Evolutionary conservation across 2,888 invertebrate genomes (phyloP).

Genomic region (Eulithis prunata): DNA sequence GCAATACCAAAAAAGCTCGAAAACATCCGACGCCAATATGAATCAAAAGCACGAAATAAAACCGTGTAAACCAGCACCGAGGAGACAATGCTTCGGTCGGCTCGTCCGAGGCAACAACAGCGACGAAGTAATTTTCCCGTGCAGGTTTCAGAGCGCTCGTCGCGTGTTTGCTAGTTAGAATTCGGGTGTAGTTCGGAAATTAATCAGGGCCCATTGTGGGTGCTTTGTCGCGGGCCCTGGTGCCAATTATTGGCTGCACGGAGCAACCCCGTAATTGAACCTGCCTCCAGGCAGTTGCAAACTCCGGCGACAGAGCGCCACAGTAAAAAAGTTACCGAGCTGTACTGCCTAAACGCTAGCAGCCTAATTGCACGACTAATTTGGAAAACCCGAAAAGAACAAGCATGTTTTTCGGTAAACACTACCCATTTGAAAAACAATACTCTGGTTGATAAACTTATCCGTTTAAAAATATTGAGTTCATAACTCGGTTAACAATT

Average conservation of each 20-base stretch:
- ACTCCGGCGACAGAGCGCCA: conserved; percentile 43
- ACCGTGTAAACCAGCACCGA: conserved; percentile 37
- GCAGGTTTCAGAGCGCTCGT: conserved; percentile 61
- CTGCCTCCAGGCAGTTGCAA: conserved; percentile 61
- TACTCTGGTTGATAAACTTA: conserved; percentile 20
- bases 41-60: conserved; percentile 40
- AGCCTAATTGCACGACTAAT: conserved; percentile 17
- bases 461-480: conserved; percentile 28
- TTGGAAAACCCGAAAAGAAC: conserved; percentile 1
- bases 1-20: conserved; percentile 28
- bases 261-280: conserved; percentile 75
- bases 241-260: conserved; percentile 79
- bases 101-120: conserved; percentile 57
- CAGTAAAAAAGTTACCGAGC: conserved; percentile 55
- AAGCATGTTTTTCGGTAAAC: conserved; percentile 8
- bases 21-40: conserved; percentile 41
- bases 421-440: conserved; percentile 12
- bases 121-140: conserved; percentile 68
- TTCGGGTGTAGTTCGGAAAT: conserved; percentile 83
- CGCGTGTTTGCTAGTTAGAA: conserved; percentile 81
- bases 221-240: conserved; percentile 79
- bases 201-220: conserved; percentile 82
- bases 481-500: conserved; percentile 67
- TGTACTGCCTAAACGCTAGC: conserved; percentile 29
- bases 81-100: conserved; percentile 46